A percentile compares a stretch with the other conserved stretches of the same genome.
phyloP scores from a whole-genome alignment of 1,140 invertebrate genomes.

The Prorops nasuta region DNA sequence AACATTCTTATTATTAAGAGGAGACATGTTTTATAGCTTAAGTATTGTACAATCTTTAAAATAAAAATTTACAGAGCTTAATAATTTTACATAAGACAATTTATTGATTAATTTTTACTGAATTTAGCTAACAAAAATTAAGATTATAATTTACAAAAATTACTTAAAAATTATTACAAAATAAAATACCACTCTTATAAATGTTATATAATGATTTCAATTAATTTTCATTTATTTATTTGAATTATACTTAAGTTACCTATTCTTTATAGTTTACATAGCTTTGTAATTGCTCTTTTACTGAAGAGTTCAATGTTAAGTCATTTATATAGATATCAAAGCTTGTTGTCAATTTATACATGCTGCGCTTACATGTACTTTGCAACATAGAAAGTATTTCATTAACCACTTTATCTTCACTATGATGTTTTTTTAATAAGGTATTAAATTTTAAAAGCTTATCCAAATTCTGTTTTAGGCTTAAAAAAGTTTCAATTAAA shows the following conservation, averaged over 20 bases:
- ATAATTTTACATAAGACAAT: no score
- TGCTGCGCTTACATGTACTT: conserved; percentile 67
- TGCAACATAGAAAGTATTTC: conserved; percentile 64
- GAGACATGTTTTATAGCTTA: conserved; percentile 73
- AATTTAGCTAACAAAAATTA: conserved; percentile 9
- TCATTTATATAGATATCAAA: conserved; percentile 70
- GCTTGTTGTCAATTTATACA: conserved; percentile 70
- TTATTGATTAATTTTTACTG: no score
- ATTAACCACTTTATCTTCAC: conserved; percentile 61
- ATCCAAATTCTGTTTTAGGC: conserved; percentile 68
- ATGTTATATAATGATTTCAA: no score
- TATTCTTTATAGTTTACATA: conserved; percentile 49
- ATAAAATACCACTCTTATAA: no score
- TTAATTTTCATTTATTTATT: no score
- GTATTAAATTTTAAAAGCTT: conserved; percentile 67
- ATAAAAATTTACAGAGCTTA: conserved; percentile 58
- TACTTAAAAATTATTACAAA: no score
- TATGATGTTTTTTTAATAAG: conserved; percentile 60
- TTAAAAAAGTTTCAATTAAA: conserved; percentile 66
- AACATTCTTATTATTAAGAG: conserved; percentile 69
- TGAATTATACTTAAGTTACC: no score
- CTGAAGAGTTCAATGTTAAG: conserved; percentile 57
- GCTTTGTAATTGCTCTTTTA: conserved; percentile 37
- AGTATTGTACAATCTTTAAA: conserved; percentile 75
- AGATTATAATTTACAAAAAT: conserved; percentile 12